Base-by-base conservation (phyloP, 2,888 invertebrate genomes). In the Sesia bembeciformis region DNA sequence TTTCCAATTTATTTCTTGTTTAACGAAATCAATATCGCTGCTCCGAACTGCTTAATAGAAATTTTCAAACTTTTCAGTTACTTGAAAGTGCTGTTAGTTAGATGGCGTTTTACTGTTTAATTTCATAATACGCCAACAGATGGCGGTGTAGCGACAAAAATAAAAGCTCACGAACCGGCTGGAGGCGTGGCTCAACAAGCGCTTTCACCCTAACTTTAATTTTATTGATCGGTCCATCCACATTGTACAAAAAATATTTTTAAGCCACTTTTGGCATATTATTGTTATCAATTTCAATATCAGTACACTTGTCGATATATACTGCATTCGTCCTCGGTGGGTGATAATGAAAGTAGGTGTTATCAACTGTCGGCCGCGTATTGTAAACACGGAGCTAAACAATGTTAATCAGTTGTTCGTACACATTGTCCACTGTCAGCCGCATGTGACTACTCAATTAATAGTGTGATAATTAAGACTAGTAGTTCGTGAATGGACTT, bases 161-260 rank as follows among this genome's bases (percentile, higher is more conserved):
- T 23, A 23, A 23, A 23, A 23, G 23, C 23, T 23, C 23, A 23
- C 23, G 23, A 23, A 23, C 23, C 23, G 23, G 23, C 59, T 58
- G 60, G 72, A 80, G 83, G 84, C 78, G 85, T 81, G 86, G 84
- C 74, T 62, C 64, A 65, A 62, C 60, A 40, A 49, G 72, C 78
- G 81, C 83, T 81, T 84, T 84, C 80, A 79, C 84, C 83, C 81
- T 72, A 66, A 64, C 67, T 72, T 68, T 68, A 73, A 74, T 68
- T 58, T 68, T 83, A 87, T 87, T 80, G 88, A 87, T 85, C 80
- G 74, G 56, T 57, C 60, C 68, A 70, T 67, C 67, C 70, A 66
- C 61, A 69, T 54, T 52, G 58, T 54, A 68, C 67, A 74, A 78
- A 81, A 81, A 82, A 72, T 82, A 58, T 62, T 67, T 65, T 64